Percentiles rank a stretch among this genome's conserved stretches.
These are phyloP conservation scores for Rhabdophis nuchalis DNA, from an alignment of 2,797 vertebrate genomes.

Conservation along the genomic window DNA sequence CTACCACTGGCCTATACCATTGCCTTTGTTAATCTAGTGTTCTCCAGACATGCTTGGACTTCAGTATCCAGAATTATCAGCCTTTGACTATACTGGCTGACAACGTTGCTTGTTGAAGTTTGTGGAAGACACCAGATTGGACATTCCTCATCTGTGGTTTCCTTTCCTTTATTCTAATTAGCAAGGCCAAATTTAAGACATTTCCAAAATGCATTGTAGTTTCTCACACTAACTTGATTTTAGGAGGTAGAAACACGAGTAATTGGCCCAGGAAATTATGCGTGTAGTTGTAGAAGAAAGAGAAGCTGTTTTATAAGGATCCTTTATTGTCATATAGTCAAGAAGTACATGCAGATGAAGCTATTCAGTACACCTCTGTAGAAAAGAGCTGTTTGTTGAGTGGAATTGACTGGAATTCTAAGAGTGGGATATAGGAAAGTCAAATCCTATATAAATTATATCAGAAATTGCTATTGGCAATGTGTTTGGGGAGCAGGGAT, in stretches of 20 bases:
- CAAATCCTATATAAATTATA: neutral
- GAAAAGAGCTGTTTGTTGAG: neutral
- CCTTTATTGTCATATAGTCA: constrained; percentile 2
- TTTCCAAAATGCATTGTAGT: neutral
- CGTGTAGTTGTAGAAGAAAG: neutral
- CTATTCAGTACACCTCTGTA: neutral
- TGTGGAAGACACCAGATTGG: neutral
- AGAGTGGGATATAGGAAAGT: neutral
- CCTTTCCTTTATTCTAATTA: neutral
- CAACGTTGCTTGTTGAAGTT: neutral
- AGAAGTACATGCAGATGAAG: neutral
- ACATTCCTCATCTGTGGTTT: neutral
- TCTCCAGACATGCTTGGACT: neutral
- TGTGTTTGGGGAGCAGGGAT: neutral
- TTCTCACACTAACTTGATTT: neutral
- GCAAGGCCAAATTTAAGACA: neutral
- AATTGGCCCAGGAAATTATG: neutral
- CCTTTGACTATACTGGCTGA: neutral
- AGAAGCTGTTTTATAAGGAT: neutral
- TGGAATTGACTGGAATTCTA: neutral
- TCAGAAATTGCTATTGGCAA: neutral
- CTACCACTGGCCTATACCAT: too few species aligned
- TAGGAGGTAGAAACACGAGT: neutral
- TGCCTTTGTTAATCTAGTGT: neutral
- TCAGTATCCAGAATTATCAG: neutral